phyloP scores from a whole-genome alignment of 2,113 vertebrate species.

The Lepisosteus osseus region DNA sequence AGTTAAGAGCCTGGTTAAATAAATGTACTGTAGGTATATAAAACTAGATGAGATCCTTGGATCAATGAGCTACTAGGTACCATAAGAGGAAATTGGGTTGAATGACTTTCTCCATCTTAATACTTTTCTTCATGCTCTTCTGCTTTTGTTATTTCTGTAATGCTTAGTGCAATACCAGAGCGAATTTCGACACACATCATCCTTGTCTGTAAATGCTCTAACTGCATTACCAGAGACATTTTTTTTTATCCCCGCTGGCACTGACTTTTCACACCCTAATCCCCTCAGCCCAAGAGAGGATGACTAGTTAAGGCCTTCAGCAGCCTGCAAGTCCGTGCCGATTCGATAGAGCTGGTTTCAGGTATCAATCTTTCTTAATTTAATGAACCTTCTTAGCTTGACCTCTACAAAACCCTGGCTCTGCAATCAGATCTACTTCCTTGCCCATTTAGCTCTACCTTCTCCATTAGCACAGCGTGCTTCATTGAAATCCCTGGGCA shows the following conservation, averaged over 20 bases:
- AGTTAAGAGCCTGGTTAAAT: too few species aligned
- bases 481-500: not conserved
- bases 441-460: not conserved
- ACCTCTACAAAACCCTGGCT: not conserved
- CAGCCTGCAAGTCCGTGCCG: not conserved
- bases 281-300: not conserved
- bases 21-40: too few species aligned
- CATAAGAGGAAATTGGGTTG: too few species aligned
- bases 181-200: too few species aligned
- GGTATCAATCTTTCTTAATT: not conserved
- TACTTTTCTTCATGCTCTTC: too few species aligned
- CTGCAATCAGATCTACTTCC: not conserved
- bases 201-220: not conserved
- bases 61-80: too few species aligned
- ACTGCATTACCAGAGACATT: not conserved
- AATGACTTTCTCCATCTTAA: too few species aligned
- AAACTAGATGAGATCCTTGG: too few species aligned
- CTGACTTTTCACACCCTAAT: not conserved
- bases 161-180: too few species aligned
- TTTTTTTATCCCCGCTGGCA: not conserved
- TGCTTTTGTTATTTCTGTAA: too few species aligned
- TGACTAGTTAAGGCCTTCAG: too few species aligned
- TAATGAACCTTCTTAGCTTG: not conserved
- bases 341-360: not conserved
- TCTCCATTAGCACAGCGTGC: not conserved